phyloP scores from a whole-genome alignment of 1,140 invertebrate species.

The Linepithema humile region DNA sequence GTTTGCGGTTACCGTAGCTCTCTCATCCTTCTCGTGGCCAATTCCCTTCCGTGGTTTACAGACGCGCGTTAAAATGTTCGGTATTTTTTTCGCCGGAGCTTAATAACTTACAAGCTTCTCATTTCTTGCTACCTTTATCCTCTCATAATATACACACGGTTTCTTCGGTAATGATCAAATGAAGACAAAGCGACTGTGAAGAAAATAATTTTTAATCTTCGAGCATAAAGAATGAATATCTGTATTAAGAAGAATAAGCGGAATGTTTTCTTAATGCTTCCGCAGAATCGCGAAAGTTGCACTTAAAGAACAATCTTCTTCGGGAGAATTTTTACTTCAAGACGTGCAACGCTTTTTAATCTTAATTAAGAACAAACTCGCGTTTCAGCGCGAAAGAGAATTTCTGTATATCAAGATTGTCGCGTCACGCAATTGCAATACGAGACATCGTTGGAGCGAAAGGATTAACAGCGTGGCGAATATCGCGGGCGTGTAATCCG shows the following conservation, averaged over 20 bases:
- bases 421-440: neutral
- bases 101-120: conserved; percentile 52
- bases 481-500: conserved; percentile 57
- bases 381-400: neutral
- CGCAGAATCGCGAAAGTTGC: neutral
- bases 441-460: conserved; percentile 11
- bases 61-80: conserved; percentile 50
- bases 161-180: conserved; percentile 30
- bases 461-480: conserved; percentile 51
- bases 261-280: neutral
- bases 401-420: neutral
- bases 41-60: conserved; percentile 42
- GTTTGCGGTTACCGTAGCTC: conserved; percentile 19
- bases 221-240: too few species aligned
- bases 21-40: conserved; percentile 40
- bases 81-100: conserved; percentile 30
- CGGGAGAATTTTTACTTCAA: neutral
- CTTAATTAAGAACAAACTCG: neutral
- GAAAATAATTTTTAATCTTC: too few species aligned
- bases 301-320: neutral
- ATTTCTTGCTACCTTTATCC: conserved; percentile 42
- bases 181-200: neutral
- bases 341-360: neutral
- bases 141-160: conserved; percentile 43
- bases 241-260: neutral